Base-by-base conservation (phyloP, 1,140 invertebrate species). In the Saxidomus purpurata region DNA sequence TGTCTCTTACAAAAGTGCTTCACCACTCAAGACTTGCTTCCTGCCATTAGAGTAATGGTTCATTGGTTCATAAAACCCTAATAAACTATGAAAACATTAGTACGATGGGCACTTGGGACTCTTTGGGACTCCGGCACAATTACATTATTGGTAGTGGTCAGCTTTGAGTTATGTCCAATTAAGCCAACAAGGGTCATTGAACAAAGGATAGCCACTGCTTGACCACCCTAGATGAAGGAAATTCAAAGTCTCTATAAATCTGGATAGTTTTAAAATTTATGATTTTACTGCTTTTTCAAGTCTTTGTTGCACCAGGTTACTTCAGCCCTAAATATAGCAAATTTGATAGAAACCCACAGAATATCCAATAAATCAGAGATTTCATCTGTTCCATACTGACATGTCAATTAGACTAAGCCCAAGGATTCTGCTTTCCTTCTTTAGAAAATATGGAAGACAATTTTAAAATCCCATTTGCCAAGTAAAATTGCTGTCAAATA, bases 121-220 rank as follows among this genome's bases (percentile, higher is more conserved):
- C 13, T 25, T 71, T 19, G 67, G 36, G 67, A 71, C 67, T 71
- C 34, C 8, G 34, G 38, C 67, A 38, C 34, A 15, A 71, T 71
- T 40, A 38, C 36, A 71, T 38, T 71, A 38, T 71, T 2, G 34
- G 67, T 38, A 71, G 67, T 71, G 67, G 67, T 71, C 67, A 71
- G 67, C 22, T n/a, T 71, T 71, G 67, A 71, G 36, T 71, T 71
- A 71, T 71, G 67, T 71, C 67, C 67, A 38, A 34, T 71, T 71
- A 19, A 34, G 67, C 67, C 67, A 71, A 71, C 67, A 71, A 71
- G 67, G 67, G 67, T 71, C 67, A 71, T 36, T 71, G 11, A 19
- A 34, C 67, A 71, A 71, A 71, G 67, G 67, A 36, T 19, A 40
- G 22, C 15, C 36, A 71, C 28, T 71, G 13, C 67, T 43, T 71